phyloP scores from a whole-genome alignment of 2,797 vertebrate genomes.

The Salarias fasciatus region DNA sequence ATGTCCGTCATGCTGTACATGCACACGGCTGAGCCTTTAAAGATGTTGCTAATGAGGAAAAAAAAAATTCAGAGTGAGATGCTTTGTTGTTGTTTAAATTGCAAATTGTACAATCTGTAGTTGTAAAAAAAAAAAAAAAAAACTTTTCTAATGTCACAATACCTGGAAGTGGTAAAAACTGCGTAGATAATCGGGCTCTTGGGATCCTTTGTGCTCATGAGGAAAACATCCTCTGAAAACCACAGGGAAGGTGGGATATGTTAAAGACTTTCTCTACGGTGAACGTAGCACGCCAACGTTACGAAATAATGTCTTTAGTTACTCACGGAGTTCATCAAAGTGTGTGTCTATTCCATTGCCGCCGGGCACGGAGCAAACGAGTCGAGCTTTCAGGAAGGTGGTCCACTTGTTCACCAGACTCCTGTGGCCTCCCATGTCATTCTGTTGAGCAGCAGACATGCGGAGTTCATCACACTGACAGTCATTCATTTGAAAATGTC shows the following conservation, averaged over 20 bases:
- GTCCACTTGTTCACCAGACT: slow-evolving; percentile 99
- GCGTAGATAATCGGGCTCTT: slow-evolving; percentile 96
- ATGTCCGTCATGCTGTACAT: slow-evolving; percentile 98
- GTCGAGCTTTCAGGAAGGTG: slow-evolving; percentile 96
- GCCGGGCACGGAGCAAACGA: slow-evolving; percentile 96
- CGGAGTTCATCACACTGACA: slow-evolving; percentile 3
- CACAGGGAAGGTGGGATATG: not conserved
- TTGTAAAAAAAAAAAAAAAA: no score
- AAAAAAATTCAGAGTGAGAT: slow-evolving; percentile 18
- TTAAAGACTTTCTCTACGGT: slow-evolving; percentile 1
- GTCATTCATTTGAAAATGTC: not conserved
- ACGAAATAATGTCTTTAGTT: not conserved
- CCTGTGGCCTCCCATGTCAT: slow-evolving; percentile 96
- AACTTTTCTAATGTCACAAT: slow-evolving; percentile 37
- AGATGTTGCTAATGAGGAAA: slow-evolving; percentile 89
- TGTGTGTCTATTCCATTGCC: slow-evolving; percentile 98
- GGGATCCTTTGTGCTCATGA: slow-evolving; percentile 97
- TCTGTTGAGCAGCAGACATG: slow-evolving; percentile 79
- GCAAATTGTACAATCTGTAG: not conserved
- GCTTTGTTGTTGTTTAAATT: slow-evolving; percentile 9
- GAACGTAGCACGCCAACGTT: not conserved
- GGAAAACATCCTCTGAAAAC: slow-evolving; percentile 83
- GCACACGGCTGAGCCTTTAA: slow-evolving; percentile 97
- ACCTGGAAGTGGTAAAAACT: slow-evolving; percentile 98
- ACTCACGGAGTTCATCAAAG: slow-evolving; percentile 98